Base-by-base conservation (phyloP, 2,113 vertebrate genomes). In the Cryptomyrus ogoouensis region DNA sequence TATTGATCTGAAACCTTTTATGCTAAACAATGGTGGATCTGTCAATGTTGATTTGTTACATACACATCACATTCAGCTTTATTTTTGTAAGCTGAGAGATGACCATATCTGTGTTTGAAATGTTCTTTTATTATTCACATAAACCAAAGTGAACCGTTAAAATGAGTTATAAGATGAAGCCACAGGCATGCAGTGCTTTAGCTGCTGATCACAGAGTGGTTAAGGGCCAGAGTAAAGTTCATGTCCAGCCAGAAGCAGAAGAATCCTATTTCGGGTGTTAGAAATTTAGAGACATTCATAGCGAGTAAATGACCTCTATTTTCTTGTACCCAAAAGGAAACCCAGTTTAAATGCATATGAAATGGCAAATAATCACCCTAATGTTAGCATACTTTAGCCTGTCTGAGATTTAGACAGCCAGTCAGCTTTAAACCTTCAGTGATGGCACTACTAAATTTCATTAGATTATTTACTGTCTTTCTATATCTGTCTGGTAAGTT, bases 11-110 rank as follows among this genome's bases (percentile, higher is more conserved):
- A 15, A 47, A 24, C 83, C 39, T 84, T 24, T 47, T 84, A 84
- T 47, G 44, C 83, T 84, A 84, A 46, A 15, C 46, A 7, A 83
- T 92, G 70, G 89, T 92, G 88, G 3, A 83, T 83, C 39, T 83
- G 42, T 47, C 80, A 46, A 0, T 84, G 39, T 6, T 21, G 15
- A n/a, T 84, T 84, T 47, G 10, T 84, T 84, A 84, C 24, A 84
- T 44, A n/a, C n/a, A 5, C 19, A 47, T 84, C 8, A 4, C 83
- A 47, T 24, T 47, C 83, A 47, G 8, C 44, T 47, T 84, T 24
- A 8, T 46, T 19, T 84, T 47, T 12, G 39, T 12, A 24, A 8
- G 44, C 19, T 2, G 42, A 24, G 42, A 46, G 35, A 24, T 24
- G 39, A 83, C 2, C 17, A 10, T 24, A 83, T 84, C 21, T 84